Conservation (phyloP, 1,140 invertebrate species). For the Chlorops oryzae region DNA sequence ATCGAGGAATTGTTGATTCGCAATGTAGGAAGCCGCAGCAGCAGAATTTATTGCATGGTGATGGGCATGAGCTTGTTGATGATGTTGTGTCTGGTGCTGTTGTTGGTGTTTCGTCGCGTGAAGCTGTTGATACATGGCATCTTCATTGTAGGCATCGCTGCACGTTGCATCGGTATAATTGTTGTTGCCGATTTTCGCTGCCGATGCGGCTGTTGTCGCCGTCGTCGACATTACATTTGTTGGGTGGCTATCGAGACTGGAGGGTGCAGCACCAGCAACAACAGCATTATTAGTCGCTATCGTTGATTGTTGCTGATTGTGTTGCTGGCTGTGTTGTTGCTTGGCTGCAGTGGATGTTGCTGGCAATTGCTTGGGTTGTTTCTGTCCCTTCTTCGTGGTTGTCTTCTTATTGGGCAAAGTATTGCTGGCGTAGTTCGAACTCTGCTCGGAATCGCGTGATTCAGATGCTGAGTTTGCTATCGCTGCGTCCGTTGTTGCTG, state of each 20-base stretch:
- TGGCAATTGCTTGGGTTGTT: slow-evolving; percentile 42
- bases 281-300: background rate
- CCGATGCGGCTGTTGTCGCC: slow-evolving; percentile 6
- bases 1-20: slow-evolving; percentile 31
- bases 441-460: slow-evolving; percentile 13
- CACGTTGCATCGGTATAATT: too few species aligned
- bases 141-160: too few species aligned
- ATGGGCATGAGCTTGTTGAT: slow-evolving; percentile 5
- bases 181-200: slow-evolving; percentile 10
- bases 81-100: slow-evolving; percentile 4
- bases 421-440: too few species aligned
- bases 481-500: slow-evolving; percentile 19
- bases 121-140: too few species aligned
- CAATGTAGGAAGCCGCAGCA: background rate
- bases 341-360: slow-evolving; percentile 31
- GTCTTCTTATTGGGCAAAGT: slow-evolving; percentile 41
- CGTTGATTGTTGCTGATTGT: background rate
- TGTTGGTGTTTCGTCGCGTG: too few species aligned
- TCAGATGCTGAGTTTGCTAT: slow-evolving; percentile 17
- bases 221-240: background rate
- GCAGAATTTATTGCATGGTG: too few species aligned
- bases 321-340: slow-evolving; percentile 18
- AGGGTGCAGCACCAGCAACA: too few species aligned
- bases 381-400: slow-evolving; percentile 37
- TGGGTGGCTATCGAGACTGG: background rate